These are phyloP conservation scores for Climacteris rufus DNA, from an alignment of 2,113 vertebrate genomes.

Conservation along the genomic window DNA sequence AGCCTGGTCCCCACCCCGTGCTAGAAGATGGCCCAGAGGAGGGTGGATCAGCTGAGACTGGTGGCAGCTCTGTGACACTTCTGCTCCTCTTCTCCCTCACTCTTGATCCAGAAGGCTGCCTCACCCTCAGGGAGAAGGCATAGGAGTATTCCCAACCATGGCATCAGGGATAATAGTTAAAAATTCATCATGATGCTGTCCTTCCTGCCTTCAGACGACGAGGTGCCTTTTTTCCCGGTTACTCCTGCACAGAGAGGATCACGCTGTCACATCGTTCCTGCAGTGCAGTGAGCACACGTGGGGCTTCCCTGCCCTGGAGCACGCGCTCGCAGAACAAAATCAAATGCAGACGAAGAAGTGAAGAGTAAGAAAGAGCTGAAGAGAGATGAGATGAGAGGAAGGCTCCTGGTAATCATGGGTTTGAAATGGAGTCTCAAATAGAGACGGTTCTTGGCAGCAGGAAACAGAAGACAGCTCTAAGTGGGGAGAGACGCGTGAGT, in stretches of 20 bases:
- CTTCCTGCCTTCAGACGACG: neutral
- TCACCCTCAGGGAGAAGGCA: neutral
- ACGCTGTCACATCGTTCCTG: neutral
- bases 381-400: slow-evolving; percentile 22
- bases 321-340: neutral
- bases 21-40: neutral
- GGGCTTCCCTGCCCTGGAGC: neutral
- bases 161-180: neutral
- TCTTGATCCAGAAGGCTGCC: neutral
- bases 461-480: slow-evolving; percentile 34
- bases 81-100: neutral
- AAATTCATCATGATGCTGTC: neutral
- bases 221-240: neutral
- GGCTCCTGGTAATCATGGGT: slow-evolving; percentile 26
- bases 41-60: neutral
- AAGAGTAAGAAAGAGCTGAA: neutral
- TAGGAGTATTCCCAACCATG: accelerated
- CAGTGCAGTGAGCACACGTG: accelerated
- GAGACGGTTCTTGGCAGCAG: slow-evolving; percentile 26
- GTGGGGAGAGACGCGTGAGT: neutral
- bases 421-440: slow-evolving; percentile 43
- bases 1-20: accelerated
- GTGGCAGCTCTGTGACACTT: neutral
- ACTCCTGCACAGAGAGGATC: neutral
- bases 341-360: neutral